Base-by-base conservation (phyloP, 1,140 invertebrate species). In the Sesamia nonagrioides region DNA sequence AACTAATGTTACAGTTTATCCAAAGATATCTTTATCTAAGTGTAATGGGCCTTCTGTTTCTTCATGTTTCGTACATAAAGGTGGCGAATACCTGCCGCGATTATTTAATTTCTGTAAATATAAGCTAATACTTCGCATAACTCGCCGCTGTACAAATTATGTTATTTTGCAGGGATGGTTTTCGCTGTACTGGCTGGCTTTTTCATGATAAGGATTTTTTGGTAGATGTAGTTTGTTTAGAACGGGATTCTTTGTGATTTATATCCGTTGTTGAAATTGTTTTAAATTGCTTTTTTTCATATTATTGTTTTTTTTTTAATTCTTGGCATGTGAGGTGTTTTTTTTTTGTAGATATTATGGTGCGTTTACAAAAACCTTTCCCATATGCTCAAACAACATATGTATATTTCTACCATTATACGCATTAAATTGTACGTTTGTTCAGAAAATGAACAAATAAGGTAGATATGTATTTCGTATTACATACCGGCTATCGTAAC, bases 61-160 rank as follows among this genome's bases (percentile, higher is more conserved):
- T 45, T 1, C 3, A 21, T 21, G 1, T 48, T 48, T 11, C 18
- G 17, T 13, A 6, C 27, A 21, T 8, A 40, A 63, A 48, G 9
- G 18, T 48, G 21, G 63, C 37, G 18, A 18, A 45, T 45, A 68
- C 63, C 63, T 68, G 40, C 27, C 18, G 21, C 63, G 63, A 48
- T 68, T 42, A 68, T 68, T 68, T 68, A 68, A 68, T 68, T 68
- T 68, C 40, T 68, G 13, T 18, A 45, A 48, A 68, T 40, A 48
- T 17, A 18, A 48, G 18, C 63, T 45, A 68, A 68, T 68, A 68
- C n/a, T 40, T 68, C 4, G 42, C 40, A 48, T 18, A 48, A 48
- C 42, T 68, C 58, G 2, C 2, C 6, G 11, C 27, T 58, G 56
- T 60, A 15, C 27, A 60, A 60, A 68, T 68, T 48, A 48, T 45